Conservation (phyloP, 2,797 vertebrate species). For the Fistularia commersonii region DNA sequence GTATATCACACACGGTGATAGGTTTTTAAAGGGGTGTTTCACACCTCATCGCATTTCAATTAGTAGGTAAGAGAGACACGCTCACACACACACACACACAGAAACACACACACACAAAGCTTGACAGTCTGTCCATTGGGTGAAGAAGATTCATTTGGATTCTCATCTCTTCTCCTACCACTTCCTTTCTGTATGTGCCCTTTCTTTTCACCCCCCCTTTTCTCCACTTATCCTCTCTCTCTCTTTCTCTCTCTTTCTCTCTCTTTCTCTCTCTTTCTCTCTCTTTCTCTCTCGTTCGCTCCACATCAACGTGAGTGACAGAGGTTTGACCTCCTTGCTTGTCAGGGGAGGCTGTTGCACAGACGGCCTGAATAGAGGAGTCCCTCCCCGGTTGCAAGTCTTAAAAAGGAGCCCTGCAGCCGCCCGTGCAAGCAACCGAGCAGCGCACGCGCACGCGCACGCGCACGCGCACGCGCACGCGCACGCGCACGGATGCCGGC, state of each 20-base stretch:
- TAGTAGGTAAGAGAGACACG: conserved; percentile 62
- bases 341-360: conserved; percentile 60
- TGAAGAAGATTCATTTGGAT: conserved; percentile 75
- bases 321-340: conserved; percentile 63
- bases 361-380: conserved; percentile 49
- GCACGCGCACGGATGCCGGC: too few species aligned
- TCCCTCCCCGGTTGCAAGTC: conserved; percentile 37
- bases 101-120: conserved; percentile 31
- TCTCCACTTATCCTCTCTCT: conserved; percentile 47
- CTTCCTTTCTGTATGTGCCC: conserved; percentile 56
- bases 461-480: too few species aligned
- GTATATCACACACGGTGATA: conserved; percentile 61
- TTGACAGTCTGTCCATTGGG: conserved; percentile 69
- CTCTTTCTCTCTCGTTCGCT: conserved; percentile 55
- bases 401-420: too few species aligned
- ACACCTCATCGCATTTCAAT: conserved; percentile 76
- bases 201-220: conserved; percentile 57
- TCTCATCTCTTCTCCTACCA: conserved; percentile 65
- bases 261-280: conserved; percentile 16
- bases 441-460: too few species aligned
- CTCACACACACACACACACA: conserved; percentile 37
- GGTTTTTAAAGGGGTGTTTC: conserved; percentile 73
- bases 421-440: too few species aligned
- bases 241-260: conserved; percentile 16
- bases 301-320: conserved; percentile 66